Evolutionary conservation across 2,113 vertebrate species (phyloP).

Genomic region (Ovis aries): DNA sequence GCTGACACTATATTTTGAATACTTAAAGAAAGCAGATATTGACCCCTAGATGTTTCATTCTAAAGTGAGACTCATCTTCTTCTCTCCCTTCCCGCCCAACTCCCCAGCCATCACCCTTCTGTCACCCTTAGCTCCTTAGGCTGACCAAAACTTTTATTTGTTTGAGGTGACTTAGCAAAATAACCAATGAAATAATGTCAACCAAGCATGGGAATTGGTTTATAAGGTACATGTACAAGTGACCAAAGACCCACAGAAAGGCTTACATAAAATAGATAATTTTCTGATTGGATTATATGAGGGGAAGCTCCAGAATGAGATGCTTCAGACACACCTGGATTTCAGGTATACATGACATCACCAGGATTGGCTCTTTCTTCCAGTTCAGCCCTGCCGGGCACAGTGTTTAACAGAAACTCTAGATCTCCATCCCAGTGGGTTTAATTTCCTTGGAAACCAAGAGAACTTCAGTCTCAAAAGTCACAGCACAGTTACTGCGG

Average conservation of each 20-base stretch:
- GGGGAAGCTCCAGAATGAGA: background rate
- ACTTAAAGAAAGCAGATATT: background rate
- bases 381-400: background rate
- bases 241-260: background rate
- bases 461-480: background rate
- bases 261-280: background rate
- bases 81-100: fast-evolving
- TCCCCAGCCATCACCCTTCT: background rate
- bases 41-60: background rate
- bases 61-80: background rate
- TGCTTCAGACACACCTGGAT: background rate
- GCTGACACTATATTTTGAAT: background rate
- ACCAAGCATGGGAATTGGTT: background rate
- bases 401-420: background rate
- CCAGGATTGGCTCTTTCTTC: background rate
- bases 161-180: background rate
- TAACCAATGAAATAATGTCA: background rate
- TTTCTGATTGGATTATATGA: background rate
- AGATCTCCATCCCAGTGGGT: background rate
- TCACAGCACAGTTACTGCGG: background rate
- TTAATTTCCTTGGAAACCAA: background rate
- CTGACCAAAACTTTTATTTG: background rate
- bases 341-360: background rate
- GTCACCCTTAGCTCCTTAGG: background rate
- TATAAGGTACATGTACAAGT: background rate